Evolutionary conservation across 2,888 invertebrate species (phyloP).

Genomic region (Sesia apiformis): DNA sequence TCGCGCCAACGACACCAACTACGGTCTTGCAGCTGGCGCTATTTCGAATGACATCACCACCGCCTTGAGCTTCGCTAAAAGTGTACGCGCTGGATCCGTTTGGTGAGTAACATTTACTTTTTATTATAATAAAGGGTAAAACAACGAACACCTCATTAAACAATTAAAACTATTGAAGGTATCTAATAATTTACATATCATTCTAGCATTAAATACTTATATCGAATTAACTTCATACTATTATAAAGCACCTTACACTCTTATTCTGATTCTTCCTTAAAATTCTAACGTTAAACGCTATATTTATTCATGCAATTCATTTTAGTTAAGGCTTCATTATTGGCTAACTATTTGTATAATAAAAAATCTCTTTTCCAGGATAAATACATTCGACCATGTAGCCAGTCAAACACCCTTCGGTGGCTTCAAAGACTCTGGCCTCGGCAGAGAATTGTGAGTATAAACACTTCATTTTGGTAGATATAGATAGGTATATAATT

Average conservation of each 20-base stretch:
- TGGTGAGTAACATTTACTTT: slow-evolving; percentile 66
- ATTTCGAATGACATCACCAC: slow-evolving; percentile 88
- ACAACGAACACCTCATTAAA: too few species aligned
- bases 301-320: too few species aligned
- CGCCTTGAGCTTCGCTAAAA: slow-evolving; percentile 85
- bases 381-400: slow-evolving; percentile 82
- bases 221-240: too few species aligned
- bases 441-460: slow-evolving; percentile 84
- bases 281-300: too few species aligned
- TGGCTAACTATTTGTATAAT: too few species aligned
- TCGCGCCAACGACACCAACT: slow-evolving; percentile 86
- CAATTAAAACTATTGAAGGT: too few species aligned
- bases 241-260: not conserved
- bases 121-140: too few species aligned
- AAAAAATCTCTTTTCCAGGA: slow-evolving; percentile 57
- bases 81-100: slow-evolving; percentile 86
- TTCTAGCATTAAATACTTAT: too few species aligned
- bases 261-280: not conserved
- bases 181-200: too few species aligned
- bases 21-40: slow-evolving; percentile 90
- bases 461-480: not conserved
- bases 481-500: not conserved
- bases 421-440: slow-evolving; percentile 89
- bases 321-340: too few species aligned
- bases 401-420: slow-evolving; percentile 90